These are phyloP conservation scores for Scomberomorus guttatus DNA, from an alignment of 2,797 vertebrate genomes.

Conservation along the genomic window DNA sequence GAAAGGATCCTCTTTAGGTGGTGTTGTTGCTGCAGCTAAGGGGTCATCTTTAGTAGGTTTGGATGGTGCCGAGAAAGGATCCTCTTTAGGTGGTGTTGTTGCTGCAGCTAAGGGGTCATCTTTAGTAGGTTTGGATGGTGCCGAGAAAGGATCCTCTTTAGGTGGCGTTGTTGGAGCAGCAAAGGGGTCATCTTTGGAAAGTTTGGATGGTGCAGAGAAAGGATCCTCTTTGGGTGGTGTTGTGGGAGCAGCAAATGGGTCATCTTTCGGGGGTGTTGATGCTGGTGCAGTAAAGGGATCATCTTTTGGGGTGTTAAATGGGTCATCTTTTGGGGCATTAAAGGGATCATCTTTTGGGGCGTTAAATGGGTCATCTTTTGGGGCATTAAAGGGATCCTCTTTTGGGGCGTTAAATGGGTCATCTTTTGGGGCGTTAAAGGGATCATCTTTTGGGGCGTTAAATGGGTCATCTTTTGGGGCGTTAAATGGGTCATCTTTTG, in stretches of 20 bases:
- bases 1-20: conserved; percentile 51
- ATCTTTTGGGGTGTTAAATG: conserved; percentile 26
- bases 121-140: conserved; percentile 32
- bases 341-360: conserved; percentile 48
- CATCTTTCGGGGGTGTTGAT: conserved; percentile 47
- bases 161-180: not conserved
- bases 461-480: conserved; percentile 51
- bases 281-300: conserved; percentile 49
- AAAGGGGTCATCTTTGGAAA: conserved; percentile 54
- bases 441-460: conserved; percentile 38
- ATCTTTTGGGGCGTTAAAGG: conserved; percentile 30
- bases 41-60: conserved; percentile 23
- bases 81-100: conserved; percentile 13
- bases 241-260: conserved; percentile 27
- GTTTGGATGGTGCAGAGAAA: conserved; percentile 39
- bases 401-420: conserved; percentile 45
- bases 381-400: conserved; percentile 28
- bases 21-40: conserved; percentile 23
- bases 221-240: conserved; percentile 34
- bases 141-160: conserved; percentile 45
- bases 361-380: conserved; percentile 44
- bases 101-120: conserved; percentile 42
- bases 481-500: conserved; percentile 52
- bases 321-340: conserved; percentile 8
- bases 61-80: conserved; percentile 38